phyloP scores from a whole-genome alignment of 30 jellyfish, hydroid and myxozoan species.

The Pseudorhiza aurosa region DNA sequence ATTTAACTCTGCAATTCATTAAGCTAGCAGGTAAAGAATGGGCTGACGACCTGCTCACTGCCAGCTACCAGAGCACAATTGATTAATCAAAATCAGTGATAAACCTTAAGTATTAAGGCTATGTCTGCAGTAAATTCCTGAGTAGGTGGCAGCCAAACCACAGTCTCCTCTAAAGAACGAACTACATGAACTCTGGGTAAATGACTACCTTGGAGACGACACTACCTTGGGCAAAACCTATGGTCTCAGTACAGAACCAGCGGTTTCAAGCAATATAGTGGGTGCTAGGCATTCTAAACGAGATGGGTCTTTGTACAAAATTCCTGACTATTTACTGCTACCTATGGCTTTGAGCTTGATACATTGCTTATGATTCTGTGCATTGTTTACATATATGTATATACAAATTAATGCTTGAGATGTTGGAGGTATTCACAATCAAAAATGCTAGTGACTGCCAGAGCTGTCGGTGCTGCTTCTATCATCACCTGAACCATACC shows the following conservation, averaged over 20 bases:
- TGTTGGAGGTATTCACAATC: too few relatives aligned
- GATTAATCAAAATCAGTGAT: background rate
- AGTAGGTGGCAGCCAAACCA: too few relatives aligned
- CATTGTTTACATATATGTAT: constrained; percentile 8
- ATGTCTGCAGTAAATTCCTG: too few relatives aligned
- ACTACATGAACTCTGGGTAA: too few relatives aligned
- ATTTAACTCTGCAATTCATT: background rate
- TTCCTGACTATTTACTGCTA: background rate
- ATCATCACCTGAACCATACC: constrained; percentile 96
- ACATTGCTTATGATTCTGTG: constrained; percentile 22
- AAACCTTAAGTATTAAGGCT: too few relatives aligned
- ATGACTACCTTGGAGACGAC: too few relatives aligned
- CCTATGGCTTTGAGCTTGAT: constrained; percentile 21
- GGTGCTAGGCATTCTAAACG: too few relatives aligned
- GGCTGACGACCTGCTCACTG: background rate
- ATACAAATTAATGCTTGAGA: background rate
- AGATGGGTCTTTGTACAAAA: too few relatives aligned
- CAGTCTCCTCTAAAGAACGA: too few relatives aligned
- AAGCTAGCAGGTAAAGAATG: background rate
- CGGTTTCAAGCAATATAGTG: too few relatives aligned
- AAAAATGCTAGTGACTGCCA: constrained; percentile 58
- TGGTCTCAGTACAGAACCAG: too few relatives aligned
- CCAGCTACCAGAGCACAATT: background rate
- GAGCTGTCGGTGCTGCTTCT: constrained; percentile 81
- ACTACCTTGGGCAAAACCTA: too few relatives aligned